These are phyloP conservation scores for Nyctalus aviator DNA, from an alignment of 2,797 vertebrate genomes.

Conservation along the genomic window DNA sequence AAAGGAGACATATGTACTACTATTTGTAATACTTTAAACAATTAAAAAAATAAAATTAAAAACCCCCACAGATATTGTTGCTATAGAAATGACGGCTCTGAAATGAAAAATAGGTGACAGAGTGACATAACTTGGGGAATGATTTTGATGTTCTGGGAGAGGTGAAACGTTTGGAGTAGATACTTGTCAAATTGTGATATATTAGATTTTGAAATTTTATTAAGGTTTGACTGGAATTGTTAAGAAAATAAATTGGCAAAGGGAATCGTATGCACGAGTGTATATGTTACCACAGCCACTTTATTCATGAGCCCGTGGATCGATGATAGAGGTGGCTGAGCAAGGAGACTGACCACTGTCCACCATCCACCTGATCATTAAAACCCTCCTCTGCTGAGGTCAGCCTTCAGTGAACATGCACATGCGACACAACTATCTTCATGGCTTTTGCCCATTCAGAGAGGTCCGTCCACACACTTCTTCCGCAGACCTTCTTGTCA, in stretches of 20 bases:
- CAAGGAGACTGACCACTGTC: not conserved
- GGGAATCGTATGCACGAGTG: not conserved
- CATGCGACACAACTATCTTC: not conserved
- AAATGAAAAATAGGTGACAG: not conserved
- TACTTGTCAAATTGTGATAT: not conserved
- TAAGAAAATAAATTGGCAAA: constrained; percentile 37
- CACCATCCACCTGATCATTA: not conserved
- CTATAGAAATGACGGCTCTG: not conserved
- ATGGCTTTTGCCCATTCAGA: not conserved
- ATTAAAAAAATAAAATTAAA: no score
- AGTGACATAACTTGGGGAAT: not conserved
- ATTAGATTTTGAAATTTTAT: constrained; percentile 43
- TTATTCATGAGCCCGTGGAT: not conserved
- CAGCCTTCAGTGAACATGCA: not conserved
- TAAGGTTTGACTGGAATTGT: constrained; percentile 5
- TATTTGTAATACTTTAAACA: no score
- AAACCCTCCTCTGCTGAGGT: not conserved
- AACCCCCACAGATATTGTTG: not conserved
- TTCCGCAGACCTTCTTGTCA: not conserved
- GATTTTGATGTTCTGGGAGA: not conserved
- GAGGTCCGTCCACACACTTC: not conserved
- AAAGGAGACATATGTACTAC: no score
- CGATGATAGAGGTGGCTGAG: not conserved
- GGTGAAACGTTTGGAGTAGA: not conserved
- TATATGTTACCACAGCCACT: not conserved